Base-by-base conservation (phyloP, 2,113 vertebrate genomes). In the Vanacampus margaritifer region DNA sequence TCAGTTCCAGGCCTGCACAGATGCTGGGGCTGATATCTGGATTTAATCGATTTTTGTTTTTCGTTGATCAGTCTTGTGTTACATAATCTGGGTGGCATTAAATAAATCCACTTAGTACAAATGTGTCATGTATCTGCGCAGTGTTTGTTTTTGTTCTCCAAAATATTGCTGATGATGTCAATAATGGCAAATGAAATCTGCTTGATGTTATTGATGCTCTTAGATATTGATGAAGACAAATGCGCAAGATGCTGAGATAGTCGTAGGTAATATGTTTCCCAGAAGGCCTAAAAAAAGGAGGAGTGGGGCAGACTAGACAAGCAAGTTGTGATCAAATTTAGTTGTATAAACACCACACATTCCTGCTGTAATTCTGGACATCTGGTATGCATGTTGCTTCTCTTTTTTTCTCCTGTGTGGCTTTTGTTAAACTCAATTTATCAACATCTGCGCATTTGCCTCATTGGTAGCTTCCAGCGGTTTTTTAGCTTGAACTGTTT, bases 281-380 rank as follows among this genome's bases (percentile, higher is more conserved):
- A 43, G 56, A 70, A 67, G 64, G 69, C 26, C 36, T n/a, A 28
- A 43, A 74, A 21, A 64, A 81, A 2, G 39, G 64, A 76, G 53
- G 63, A 73, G 36, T 21, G 36, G 60, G 78, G 81, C 74, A 78
- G 68, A 85, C 70, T 57, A 75, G 67, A 75, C 23, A 54, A 54
- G 12, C n/a, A 26, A 57, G 54, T 32, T 32, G 54, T 32, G 75
- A 75, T 78, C 81, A 70, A 80, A 83, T 84, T 72, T 84, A 88
- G 80, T 78, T 79, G 74, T 73, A 81, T 87, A 90, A 91, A 91
- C 88, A 88, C 50, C 79, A 84, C 75, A 71, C 87, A 91, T 91
- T 91, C 89, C 85, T 85, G 24, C 79, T 83, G 77, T 87, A 89
- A 89, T 84, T 84, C 81, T 79, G 76, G 80, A 90, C 90, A 90